Base-by-base conservation (phyloP, 1,140 invertebrate species). In the Ceratina australensis region DNA sequence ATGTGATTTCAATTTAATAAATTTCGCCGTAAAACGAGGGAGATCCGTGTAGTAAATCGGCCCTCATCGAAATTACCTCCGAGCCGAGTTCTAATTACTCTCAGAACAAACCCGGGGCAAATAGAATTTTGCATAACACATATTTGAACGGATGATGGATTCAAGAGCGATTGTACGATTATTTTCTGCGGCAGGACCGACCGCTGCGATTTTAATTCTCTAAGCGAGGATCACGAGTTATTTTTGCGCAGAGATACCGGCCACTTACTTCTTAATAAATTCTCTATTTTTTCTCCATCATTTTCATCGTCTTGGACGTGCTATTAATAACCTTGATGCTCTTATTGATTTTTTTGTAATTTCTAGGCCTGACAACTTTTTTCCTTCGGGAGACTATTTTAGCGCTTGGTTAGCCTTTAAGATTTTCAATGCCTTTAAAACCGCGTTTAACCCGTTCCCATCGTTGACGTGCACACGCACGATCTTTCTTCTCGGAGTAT, bases 281-380 rank as follows among this genome's bases (percentile, higher is more conserved):
- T n/a, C n/a, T 60, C 12, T 42, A 76, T 72, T 67, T 72, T 47
- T 68, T 66, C 20, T 47, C 66, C 47, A 69, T 69, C 60, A 60
- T 76, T 76, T 76, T 69, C 47, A 76, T 1, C 66, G 65, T 76
- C 74, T 69, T 76, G 72, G 33, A 12, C 24, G 28, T 22, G 56
- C 59, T 76, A 76, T 76, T 69, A 61, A 76, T 76, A 76, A 69
- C 74, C 56, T 69, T 69, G 57, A 52, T 26, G 73, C 56, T 28
- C n/a, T 60, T 76, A 76, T 76, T 76, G 74, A 76, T 76, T 76
- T 76, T 76, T 76, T 76, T 76, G 47, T 76, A 69, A 69, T 76
- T 76, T 61, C 74, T 69, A 76, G 74, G 54, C 74, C 42, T 76
- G 56, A 49, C 28, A 76, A 60, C 26, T 71, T 69, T 61, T 57